Percentiles rank a stretch among this genome's conserved stretches.
Conservation (phyloP, 2,113 vertebrate species). For the Dasyornis broadbenti region DNA sequence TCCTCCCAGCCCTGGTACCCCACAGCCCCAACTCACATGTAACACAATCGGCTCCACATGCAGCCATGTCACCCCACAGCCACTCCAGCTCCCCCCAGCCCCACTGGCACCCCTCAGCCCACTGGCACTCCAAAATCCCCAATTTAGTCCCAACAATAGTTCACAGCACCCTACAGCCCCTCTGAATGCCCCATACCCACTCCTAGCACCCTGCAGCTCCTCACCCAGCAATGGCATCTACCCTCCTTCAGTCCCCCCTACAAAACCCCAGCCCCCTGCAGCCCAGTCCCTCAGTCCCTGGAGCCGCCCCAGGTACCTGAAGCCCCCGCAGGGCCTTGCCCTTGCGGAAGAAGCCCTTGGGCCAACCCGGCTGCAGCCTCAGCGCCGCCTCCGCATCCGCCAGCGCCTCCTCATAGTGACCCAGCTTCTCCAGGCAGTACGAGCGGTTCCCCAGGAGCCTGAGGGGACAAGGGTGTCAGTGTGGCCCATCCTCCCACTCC, state of each 20-base stretch:
- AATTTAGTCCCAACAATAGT: not conserved
- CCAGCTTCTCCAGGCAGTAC: slow-evolving; percentile 80
- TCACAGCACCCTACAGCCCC: not conserved
- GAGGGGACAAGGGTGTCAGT: not conserved
- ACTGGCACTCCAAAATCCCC: not conserved
- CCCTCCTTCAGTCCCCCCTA: no score
- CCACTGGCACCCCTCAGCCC: no score
- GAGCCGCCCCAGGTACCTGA: slow-evolving; percentile 64
- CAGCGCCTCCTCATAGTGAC: slow-evolving; percentile 72
- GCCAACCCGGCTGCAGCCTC: slow-evolving; percentile 75
- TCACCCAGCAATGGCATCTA: no score
- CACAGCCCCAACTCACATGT: not conserved
- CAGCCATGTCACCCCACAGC: not conserved
- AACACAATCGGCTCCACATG: rapidly evolving
- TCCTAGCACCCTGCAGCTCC: not conserved
- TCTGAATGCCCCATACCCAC: no score
- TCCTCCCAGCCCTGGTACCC: not conserved
- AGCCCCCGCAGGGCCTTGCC: slow-evolving; percentile 84
- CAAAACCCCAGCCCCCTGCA: not conserved
- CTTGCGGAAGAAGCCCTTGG: slow-evolving; percentile 83
- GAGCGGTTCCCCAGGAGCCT: slow-evolving; percentile 89
- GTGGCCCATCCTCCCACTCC: rapidly evolving
- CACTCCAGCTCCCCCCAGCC: no score
- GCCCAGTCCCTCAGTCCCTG: not conserved
- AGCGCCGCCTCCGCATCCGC: slow-evolving; percentile 74